Evolutionary conservation across 2,888 invertebrate genomes (phyloP).

Genomic region (Hedychridium roseum): DNA sequence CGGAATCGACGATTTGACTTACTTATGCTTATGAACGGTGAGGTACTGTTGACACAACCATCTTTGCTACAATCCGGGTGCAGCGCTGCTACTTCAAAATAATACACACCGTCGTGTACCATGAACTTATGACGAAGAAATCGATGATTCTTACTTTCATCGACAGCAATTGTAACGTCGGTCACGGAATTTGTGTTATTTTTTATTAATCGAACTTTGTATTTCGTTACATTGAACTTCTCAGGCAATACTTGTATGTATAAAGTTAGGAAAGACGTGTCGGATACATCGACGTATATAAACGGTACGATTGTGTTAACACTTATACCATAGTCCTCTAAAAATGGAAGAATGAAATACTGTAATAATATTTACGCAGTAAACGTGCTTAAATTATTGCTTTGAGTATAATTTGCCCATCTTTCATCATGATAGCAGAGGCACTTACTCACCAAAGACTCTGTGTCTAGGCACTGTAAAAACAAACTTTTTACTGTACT

Average conservation of each 20-base stretch:
- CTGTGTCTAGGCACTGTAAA: slow-evolving; percentile 51
- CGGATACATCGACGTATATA: slow-evolving; percentile 55
- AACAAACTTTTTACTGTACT: slow-evolving; percentile 51
- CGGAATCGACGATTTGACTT: slow-evolving; percentile 19
- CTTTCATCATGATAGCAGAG: background rate
- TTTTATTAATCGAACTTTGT: slow-evolving; percentile 54
- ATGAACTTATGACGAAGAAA: slow-evolving; percentile 46
- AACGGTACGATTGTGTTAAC: slow-evolving; percentile 50
- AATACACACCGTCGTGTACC: slow-evolving; percentile 48
- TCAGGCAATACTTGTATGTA: slow-evolving; percentile 53
- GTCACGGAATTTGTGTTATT: slow-evolving; percentile 42
- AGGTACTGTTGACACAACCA: slow-evolving; percentile 53
- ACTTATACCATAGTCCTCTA: slow-evolving; percentile 26
- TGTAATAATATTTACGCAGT: too few relatives aligned
- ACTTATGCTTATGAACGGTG: slow-evolving; percentile 56
- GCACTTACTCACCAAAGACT: slow-evolving; percentile 47
- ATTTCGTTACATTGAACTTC: slow-evolving; percentile 51
- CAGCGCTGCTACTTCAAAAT: slow-evolving; percentile 55
- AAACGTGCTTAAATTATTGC: too few relatives aligned
- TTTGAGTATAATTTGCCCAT: too few relatives aligned
- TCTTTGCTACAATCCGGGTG: slow-evolving; percentile 48
- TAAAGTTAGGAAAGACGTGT: slow-evolving; percentile 41
- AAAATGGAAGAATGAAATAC: background rate
- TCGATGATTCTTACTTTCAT: slow-evolving; percentile 24
- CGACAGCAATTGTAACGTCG: slow-evolving; percentile 22